A percentile compares a stretch with the other conserved stretches of the same genome.
Conservation (phyloP, 2,888 invertebrate genomes). For the Tanypteryx hageni region DNA sequence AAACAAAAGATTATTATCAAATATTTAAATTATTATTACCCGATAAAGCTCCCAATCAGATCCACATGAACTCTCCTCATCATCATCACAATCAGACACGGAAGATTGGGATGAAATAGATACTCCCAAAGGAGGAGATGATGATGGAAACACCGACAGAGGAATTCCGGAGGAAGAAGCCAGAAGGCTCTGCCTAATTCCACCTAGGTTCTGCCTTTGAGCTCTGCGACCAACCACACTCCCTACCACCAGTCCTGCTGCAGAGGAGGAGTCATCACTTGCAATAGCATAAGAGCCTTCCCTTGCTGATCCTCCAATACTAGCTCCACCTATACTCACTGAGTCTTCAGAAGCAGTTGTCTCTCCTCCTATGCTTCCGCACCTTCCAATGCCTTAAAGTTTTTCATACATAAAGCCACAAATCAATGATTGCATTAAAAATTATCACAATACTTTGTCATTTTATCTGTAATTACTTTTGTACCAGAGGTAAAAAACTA, state of each 20-base stretch:
- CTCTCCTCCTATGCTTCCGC: conserved; percentile 36
- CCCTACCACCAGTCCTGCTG: conserved; percentile 72
- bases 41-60: conserved; percentile 85
- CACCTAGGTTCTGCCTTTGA: conserved; percentile 16
- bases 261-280: conserved; percentile 68
- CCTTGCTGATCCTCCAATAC: conserved; percentile 5
- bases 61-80: conserved; percentile 81
- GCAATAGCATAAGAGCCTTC: conserved; percentile 66
- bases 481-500: too few relatives aligned
- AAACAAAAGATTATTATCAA: background rate
- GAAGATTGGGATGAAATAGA: conserved; percentile 53
- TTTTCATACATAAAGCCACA: background rate
- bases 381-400: background rate
- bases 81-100: conserved; percentile 75
- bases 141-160: conserved; percentile 16
- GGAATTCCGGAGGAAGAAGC: conserved; percentile 10
- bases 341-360: conserved; percentile 52
- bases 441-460: background rate
- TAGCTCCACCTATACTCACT: conserved; percentile 38
- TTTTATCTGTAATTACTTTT: background rate
- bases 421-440: background rate
- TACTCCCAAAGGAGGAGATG: conserved; percentile 27
- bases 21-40: conserved; percentile 74
- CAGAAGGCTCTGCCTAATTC: background rate
- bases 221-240: conserved; percentile 74